A percentile compares a stretch with the other conserved stretches of the same genome.
phyloP scores from a whole-genome alignment of 2,113 vertebrate species.

The Calyptommatus sinebrachiatus region DNA sequence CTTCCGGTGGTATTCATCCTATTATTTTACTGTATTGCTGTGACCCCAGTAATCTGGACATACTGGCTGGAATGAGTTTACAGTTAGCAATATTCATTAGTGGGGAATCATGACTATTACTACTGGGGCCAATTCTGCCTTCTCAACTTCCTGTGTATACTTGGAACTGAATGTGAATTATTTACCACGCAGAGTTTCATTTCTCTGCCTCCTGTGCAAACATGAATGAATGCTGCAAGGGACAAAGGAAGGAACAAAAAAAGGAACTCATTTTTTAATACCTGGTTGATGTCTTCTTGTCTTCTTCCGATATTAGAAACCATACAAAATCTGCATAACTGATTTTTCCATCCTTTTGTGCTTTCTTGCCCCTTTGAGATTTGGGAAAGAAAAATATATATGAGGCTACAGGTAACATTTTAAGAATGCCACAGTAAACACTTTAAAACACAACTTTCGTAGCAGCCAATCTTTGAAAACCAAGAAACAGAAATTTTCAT shows the following conservation, averaged over 20 bases:
- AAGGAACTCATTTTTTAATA: constrained; percentile 49
- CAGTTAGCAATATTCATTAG: not conserved
- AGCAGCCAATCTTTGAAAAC: constrained; percentile 15
- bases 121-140: not conserved
- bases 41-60: not conserved
- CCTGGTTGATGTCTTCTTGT: constrained; percentile 93
- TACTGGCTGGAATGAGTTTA: not conserved
- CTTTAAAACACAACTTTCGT: not conserved
- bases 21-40: not conserved
- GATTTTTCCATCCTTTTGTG: constrained; percentile 80
- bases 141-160: too few relatives aligned
- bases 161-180: not conserved
- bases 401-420: too few relatives aligned
- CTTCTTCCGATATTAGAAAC: constrained; percentile 96
- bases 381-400: not conserved
- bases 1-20: too few relatives aligned
- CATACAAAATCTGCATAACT: constrained; percentile 95
- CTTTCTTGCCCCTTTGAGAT: constrained; percentile 74
- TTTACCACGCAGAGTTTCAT: not conserved
- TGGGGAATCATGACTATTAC: not conserved
- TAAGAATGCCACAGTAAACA: not conserved
- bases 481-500: constrained; percentile 4
- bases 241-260: too few relatives aligned
- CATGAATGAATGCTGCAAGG: not conserved
- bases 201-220: not conserved